Evolutionary conservation across 2,888 invertebrate species (phyloP).

Genomic region (Nipponacmea schrenckii): DNA sequence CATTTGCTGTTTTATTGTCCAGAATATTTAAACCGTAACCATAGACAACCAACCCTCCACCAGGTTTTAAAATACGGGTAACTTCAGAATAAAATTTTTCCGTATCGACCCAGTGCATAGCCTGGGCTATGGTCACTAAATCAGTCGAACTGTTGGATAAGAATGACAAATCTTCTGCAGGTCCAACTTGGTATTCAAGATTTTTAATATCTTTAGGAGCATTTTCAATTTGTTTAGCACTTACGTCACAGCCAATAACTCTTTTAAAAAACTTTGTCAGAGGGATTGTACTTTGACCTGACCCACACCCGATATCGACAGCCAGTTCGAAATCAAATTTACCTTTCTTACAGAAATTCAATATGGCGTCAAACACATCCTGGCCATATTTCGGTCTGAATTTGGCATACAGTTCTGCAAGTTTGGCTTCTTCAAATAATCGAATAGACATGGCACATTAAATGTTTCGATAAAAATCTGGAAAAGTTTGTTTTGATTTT

Average conservation of each 20-base stretch:
- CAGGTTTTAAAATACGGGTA: constrained; percentile 65
- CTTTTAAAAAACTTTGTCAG: constrained; percentile 67
- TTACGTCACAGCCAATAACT: constrained; percentile 70
- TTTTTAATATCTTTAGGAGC: constrained; percentile 56
- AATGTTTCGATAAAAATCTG: too few relatives aligned
- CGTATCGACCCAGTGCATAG: constrained; percentile 70
- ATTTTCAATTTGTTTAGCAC: constrained; percentile 66
- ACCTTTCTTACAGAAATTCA: constrained; percentile 36
- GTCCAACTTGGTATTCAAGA: constrained; percentile 54
- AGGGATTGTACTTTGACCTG: constrained; percentile 70
- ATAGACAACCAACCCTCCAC: constrained; percentile 66
- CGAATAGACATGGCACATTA: constrained; percentile 31
- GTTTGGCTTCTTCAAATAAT: constrained; percentile 41
- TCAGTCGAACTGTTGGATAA: constrained; percentile 46
- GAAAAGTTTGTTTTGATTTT: too few relatives aligned
- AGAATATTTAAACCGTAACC: constrained; percentile 46
- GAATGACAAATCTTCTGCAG: constrained; percentile 66
- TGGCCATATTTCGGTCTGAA: constrained; percentile 50
- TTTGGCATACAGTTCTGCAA: constrained; percentile 42
- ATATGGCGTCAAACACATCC: constrained; percentile 38
- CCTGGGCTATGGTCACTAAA: constrained; percentile 68
- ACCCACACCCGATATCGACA: constrained; percentile 71
- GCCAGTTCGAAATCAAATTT: constrained; percentile 48
- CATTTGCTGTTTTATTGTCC: constrained; percentile 35
- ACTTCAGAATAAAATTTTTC: constrained; percentile 68